Evolutionary conservation across 2,113 vertebrate species (phyloP).

Genomic region (Chlorodrepanis virens): DNA sequence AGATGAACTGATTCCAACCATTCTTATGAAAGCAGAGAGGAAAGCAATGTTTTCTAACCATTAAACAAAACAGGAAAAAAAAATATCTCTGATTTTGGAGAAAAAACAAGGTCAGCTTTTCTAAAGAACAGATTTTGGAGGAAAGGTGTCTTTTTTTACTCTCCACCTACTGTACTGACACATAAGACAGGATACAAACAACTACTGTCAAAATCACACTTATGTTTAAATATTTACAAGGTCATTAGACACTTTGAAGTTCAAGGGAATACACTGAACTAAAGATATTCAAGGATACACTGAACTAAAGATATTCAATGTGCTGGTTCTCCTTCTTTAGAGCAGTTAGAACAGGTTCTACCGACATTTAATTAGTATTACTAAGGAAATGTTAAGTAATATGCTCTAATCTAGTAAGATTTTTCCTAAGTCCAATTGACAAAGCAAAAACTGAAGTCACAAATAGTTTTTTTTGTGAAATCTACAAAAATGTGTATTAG

Average conservation of each 20-base stretch:
- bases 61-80: neutral
- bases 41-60: neutral
- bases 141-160: neutral
- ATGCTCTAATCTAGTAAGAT: neutral
- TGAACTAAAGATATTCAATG: neutral
- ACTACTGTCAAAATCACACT: neutral
- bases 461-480: neutral
- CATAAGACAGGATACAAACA: neutral
- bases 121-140: neutral
- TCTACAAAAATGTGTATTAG: rapidly evolving
- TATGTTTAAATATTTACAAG: neutral
- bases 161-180: neutral
- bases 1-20: conserved; percentile 10
- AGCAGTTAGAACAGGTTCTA: neutral
- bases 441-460: neutral
- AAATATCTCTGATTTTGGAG: neutral
- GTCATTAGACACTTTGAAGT: neutral
- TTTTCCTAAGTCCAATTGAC: neutral
- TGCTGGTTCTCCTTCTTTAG: neutral
- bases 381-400: neutral
- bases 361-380: neutral
- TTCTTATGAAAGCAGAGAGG: neutral
- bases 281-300: neutral
- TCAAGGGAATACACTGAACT: neutral
- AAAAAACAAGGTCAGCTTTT: neutral